These are phyloP conservation scores for Meteorus colon DNA, from an alignment of 2,888 invertebrate species.

Conservation along the genomic window DNA sequence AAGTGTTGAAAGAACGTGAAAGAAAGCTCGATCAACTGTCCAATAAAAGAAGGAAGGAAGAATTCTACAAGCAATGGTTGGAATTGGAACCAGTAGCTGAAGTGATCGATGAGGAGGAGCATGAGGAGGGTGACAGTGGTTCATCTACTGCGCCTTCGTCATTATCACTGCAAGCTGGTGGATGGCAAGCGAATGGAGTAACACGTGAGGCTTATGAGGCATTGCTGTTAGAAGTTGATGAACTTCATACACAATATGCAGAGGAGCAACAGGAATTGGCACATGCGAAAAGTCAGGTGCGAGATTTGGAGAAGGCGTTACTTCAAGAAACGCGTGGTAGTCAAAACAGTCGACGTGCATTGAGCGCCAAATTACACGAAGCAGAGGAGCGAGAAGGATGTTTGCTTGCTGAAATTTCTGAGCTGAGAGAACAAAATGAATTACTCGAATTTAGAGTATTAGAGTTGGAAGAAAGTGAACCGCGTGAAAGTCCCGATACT, in stretches of 20 bases:
- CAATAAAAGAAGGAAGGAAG: constrained; percentile 66
- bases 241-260: constrained; percentile 61
- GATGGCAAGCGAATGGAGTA: constrained; percentile 58
- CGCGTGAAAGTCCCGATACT: constrained; percentile 59
- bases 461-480: constrained; percentile 80
- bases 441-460: constrained; percentile 85
- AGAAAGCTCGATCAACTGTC: constrained; percentile 66
- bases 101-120: constrained; percentile 68
- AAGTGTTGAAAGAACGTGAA: constrained; percentile 67
- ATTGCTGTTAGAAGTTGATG: constrained; percentile 65
- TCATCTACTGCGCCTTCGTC: constrained; percentile 82
- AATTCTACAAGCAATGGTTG: constrained; percentile 67
- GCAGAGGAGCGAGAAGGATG: constrained; percentile 76
- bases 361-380: constrained; percentile 72
- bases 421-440: constrained; percentile 86
- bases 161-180: constrained; percentile 79
- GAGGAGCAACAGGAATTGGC: constrained; percentile 73
- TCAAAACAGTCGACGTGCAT: constrained; percentile 67
- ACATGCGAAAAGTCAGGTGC: constrained; percentile 74
- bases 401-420: constrained; percentile 81
- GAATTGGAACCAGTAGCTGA: constrained; percentile 69
- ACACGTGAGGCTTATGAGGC: constrained; percentile 70
- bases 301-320: constrained; percentile 74
- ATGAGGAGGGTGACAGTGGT: constrained; percentile 79
- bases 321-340: constrained; percentile 68